Base-by-base conservation (phyloP, 2,888 invertebrate genomes). In the Metallyticus violacea region DNA sequence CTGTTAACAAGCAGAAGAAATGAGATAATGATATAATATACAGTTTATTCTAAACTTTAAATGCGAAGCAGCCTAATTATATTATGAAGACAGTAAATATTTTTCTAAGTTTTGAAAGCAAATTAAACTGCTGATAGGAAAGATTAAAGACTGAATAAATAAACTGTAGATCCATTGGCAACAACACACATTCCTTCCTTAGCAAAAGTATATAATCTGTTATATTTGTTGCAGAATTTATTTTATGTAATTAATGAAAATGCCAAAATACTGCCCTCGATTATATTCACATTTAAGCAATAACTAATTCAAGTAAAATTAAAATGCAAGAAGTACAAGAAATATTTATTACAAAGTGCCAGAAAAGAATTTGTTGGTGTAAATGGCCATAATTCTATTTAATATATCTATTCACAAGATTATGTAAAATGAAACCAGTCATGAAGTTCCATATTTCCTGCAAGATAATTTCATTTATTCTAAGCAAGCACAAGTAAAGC, bases 1-100 rank as follows among this genome's bases (percentile, higher is more conserved):
- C 80, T 40, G 79, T 80, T 29, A 79, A 80, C 85, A 85, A 85
- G 85, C 85, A 85, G 85, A 85, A 76, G 80, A 85, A 85, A 85
- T 85, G 77, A 85, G 80, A 85, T 62, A 27, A 40, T 28, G 15
- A 79, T 85, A 27, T 62, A n/a, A 79, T 29, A 77, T 85, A 22
- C 27, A 84, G 26, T 85, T 62, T 81, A 6, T 81, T 85, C 76
- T 25, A 85, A 26, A 28, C 9, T 6, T 27, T 40, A 26, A 29
- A 28, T 28, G 81, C 81, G 29, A 76, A 82, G 76, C 82, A 81
- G 28, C 76, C 76, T 40, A 76, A 76, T 7, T 82, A 62, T 62
- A 15, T 62, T 15, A 62, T 15, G 40, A 62, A 62, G 40, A 62
- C 40, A 62, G 9, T 62, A 62, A 62, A 62, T 22, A 15, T 62